Evolutionary conservation across 2,888 invertebrate genomes (phyloP), one percentile per base, ranked within the genome.

Genomic region (Calliscelio sp.): DNA sequence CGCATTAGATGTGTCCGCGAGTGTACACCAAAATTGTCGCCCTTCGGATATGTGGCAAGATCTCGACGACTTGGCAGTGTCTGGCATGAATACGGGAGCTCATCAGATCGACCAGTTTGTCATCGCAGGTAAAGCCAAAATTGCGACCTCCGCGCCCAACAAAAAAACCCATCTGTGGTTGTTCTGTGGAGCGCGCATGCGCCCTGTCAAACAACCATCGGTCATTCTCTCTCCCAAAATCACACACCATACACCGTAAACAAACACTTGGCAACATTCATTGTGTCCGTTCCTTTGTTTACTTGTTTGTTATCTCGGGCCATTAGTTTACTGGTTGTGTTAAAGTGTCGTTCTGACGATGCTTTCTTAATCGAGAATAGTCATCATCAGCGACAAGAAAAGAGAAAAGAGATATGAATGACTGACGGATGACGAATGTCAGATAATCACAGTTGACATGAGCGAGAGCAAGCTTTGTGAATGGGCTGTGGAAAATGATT

Each of bases 71-170:
- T 87, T 92, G 85, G 90, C 89, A 61, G 90, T 90, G 86, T 90
- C 92, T 87, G 89, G 89, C 84, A 88, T 90, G 82, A 92, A 90
- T 88, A 89, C 92, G 86, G 91, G 90, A 85, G 88, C 86, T 84
- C 92, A 92, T 81, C 93, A 92, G 87, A 89, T 91, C 86, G 93
- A 93, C 86, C 92, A 92, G 87, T 92, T 92, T 84, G 88, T 89
- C 86, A 88, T 91, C 75, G 89, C 92, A 86, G 92, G 93, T 92
- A 87, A 90, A 87, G 49, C 51, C 70, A 77, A 61, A 46, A 7
- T 22, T 32, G 20, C 20, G 11, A 46, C 68, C 41, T n/a, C n/a
- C n/a, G n/a, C n/a, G n/a, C n/a, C n/a, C n/a, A n/a, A n/a, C n/a
- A n/a, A n/a, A 65, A 46, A 32, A 24, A 32, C 57, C 46, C 57